These are phyloP conservation scores for Meganola albula DNA, from an alignment of 2,888 invertebrate genomes.

Conservation along the genomic window DNA sequence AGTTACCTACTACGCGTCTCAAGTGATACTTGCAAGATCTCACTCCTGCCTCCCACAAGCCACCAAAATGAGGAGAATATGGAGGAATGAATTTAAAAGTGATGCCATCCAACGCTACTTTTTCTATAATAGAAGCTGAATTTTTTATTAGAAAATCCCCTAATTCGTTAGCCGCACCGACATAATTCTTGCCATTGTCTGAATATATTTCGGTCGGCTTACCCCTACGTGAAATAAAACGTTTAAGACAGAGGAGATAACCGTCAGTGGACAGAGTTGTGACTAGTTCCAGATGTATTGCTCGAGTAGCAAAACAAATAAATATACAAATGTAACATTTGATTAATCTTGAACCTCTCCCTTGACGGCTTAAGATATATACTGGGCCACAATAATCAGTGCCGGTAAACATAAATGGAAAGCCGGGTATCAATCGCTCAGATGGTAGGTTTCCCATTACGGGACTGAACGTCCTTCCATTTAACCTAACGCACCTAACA, in stretches of 20 bases:
- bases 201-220: background rate
- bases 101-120: background rate
- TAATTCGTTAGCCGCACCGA: background rate
- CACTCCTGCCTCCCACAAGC: background rate
- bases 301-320: conserved; percentile 3
- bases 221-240: conserved; percentile 1
- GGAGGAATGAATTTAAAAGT: background rate
- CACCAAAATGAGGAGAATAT: background rate
- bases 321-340: conserved; percentile 2
- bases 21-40: background rate
- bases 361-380: background rate
- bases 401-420: background rate
- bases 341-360: background rate
- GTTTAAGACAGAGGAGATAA: conserved; percentile 3
- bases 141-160: background rate
- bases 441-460: conserved; percentile 1
- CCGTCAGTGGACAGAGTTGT: conserved; percentile 4
- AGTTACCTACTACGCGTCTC: background rate
- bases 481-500: conserved; percentile 1
- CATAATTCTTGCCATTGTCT: background rate
- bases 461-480: background rate
- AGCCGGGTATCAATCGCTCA: background rate
- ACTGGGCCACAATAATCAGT: conserved; percentile 2
- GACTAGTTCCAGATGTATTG: conserved; percentile 1
- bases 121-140: background rate